Base-by-base conservation (phyloP, 2,113 vertebrate genomes). In the Boulengeromyrus knoepffleri region DNA sequence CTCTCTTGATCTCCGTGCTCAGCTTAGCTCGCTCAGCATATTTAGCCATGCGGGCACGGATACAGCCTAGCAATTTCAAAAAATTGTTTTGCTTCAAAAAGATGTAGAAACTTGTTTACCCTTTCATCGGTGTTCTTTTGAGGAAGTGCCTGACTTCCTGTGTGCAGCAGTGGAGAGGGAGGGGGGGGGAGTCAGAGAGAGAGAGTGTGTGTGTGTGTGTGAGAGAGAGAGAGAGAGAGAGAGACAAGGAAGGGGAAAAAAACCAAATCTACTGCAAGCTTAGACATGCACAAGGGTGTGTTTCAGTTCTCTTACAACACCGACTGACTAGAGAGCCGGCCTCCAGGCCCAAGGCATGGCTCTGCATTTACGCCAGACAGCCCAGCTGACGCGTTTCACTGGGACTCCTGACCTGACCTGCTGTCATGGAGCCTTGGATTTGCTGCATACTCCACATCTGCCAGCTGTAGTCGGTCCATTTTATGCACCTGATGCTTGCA, bases 131-230 rank as follows among this genome's bases (percentile, higher is more conserved):
- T 77, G 86, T 74, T 49, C 80, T 89, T 91, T 91, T 90, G 89
- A 87, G 90, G 91, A 92, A 92, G 91, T 89, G 19, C 46, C 45
- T 80, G 58, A 90, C 83, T 90, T 91, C 91, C 91, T 90, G 91
- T 90, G 88, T 89, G 52, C 27, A 62, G 53, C 39, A 42, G 15
- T 17, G 36, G 3, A 27, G 42, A 8, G 27, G 24, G 85, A 2
- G 47, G 42, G 62, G 24, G 45, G 5, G 36, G 24, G 31, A 86
- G 17, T 53, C 46, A 56, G 24, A 74, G 42, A 39, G 5, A 77
- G 46, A 77, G 21, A 39, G n/a, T 7, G 46, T 7, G 39, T 42
- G 39, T 42, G 39, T 24, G n/a, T 7, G 46, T 7, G 39, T 42
- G 39, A 2, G 39, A 70, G 39, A 39, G 4, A 74, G 46, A 77